These are phyloP conservation scores for Sprattus sprattus DNA, from an alignment of 2,113 vertebrate genomes.

Conservation along the genomic window DNA sequence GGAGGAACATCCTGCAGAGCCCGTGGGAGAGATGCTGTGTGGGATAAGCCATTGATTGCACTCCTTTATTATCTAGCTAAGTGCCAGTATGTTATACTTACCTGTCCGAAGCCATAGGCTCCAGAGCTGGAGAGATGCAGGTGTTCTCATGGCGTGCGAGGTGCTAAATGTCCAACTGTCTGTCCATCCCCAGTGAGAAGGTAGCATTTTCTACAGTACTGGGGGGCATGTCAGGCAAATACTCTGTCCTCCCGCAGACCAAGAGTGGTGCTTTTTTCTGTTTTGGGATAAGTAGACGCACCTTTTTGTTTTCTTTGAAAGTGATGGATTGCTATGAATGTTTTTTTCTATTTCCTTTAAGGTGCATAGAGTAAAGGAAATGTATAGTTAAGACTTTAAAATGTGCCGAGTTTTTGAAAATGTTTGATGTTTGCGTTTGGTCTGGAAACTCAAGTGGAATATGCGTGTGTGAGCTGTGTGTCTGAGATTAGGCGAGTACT, in stretches of 20 bases:
- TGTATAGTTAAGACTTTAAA: not conserved
- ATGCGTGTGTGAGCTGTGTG: not conserved
- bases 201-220: conserved; percentile 28
- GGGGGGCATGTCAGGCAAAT: not conserved
- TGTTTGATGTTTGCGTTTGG: conserved; percentile 2
- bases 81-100: conserved; percentile 36
- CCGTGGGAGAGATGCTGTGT: conserved; percentile 19
- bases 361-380: not conserved
- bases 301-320: not conserved
- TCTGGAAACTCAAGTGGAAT: not conserved
- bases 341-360: not conserved
- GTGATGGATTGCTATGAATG: not conserved
- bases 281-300: not conserved
- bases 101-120: conserved; percentile 46
- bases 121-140: conserved; percentile 29
- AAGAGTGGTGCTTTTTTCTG: not conserved
- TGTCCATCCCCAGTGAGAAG: conserved; percentile 22
- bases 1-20: not conserved
- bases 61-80: conserved; percentile 25
- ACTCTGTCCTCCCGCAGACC: not conserved
- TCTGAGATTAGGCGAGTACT: not conserved
- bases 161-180: conserved; percentile 46
- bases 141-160: conserved; percentile 32
- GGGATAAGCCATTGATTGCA: conserved; percentile 52
- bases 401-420: not conserved